phyloP scores from a whole-genome alignment of 2,797 vertebrate species.

The Gephyroberyx darwinii region DNA sequence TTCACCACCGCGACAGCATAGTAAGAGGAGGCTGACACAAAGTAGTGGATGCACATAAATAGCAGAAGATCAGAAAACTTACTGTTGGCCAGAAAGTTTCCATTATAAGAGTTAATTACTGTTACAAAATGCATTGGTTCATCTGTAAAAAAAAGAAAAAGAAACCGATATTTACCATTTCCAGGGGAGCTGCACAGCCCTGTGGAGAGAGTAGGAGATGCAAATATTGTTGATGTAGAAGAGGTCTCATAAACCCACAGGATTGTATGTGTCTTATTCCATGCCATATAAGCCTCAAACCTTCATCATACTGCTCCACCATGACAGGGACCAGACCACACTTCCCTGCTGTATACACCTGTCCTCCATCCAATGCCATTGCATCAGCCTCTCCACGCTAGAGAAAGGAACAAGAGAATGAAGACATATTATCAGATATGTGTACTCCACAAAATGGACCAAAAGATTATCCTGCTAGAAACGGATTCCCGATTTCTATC shows the following conservation, averaged over 20 bases:
- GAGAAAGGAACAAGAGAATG: conserved; percentile 1
- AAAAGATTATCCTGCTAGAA: not conserved
- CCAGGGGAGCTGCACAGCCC: fast-evolving
- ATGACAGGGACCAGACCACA: conserved; percentile 92
- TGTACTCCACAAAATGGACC: not conserved
- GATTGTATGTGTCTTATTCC: not conserved
- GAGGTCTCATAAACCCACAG: not conserved
- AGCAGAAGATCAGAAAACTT: not conserved
- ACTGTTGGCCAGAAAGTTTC: not conserved
- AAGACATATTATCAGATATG: conserved; percentile 8
- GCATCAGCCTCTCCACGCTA: conserved; percentile 90
- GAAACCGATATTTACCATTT: conserved; percentile 45
- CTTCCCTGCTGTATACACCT: conserved; percentile 87
- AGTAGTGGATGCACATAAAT: not conserved
- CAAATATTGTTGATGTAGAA: conserved; percentile 36
- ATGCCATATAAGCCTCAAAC: conserved; percentile 46
- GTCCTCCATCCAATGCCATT: conserved; percentile 88
- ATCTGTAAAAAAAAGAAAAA: not conserved
- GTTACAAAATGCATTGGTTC: not conserved
- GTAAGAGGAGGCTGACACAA: conserved; percentile 59
- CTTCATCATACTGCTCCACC: conserved; percentile 84
- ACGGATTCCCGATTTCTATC: not conserved
- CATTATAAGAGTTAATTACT: not conserved
- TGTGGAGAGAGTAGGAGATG: conserved; percentile 46
- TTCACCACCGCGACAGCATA: conserved; percentile 81